Base-by-base conservation (phyloP, 2,888 invertebrate genomes). In the Cataglyphis rosenhaueri region DNA sequence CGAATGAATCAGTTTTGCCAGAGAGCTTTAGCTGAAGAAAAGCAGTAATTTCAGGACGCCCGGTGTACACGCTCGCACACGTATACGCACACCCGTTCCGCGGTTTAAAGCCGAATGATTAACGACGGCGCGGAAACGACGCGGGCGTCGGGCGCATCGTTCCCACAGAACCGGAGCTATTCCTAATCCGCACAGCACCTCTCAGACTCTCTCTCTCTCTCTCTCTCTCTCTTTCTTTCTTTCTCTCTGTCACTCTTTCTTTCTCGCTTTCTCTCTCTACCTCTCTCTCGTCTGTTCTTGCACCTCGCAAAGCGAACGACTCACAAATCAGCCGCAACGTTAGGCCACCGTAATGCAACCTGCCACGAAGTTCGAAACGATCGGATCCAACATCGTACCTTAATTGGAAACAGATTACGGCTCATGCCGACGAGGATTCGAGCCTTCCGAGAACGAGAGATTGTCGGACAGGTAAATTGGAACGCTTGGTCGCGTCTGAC, bases 391-490 rank as follows among this genome's bases (percentile, higher is more conserved):
- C n/a, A n/a, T 71, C 75, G 81, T 41, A 52, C 61, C 84, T 84
- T 85, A 84, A 85, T 85, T 85, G 84, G 84, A 85, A 84, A 75
- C 78, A 84, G 84, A 85, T 84, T 85, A 84, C 71, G 84, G 52
- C 75, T 82, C 79, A 48, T 74, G 38, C 64, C 70, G 55, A 70
- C 32, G 65, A 52, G 8, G 52, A n/a, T 52, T n/a, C 76, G 9
- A 76, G 29, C 25, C 55, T 55, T 38, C 55, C 76, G 55, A 68
- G 41, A 52, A n/a, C 52, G 52, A n/a, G n/a, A 38, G 57, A 81
- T 74, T 74, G 81, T 71, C 75, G 76, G 70, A 86, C 82, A 78
- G 86, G 82, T 81, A 86, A 86, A 87, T 87, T 86, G 76, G 81
- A 76, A 78, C 76, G 12, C 65, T 52, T 55, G 66, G 41, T 21